Conservation (phyloP, 2,113 vertebrate species). For the Vombatus ursinus region DNA sequence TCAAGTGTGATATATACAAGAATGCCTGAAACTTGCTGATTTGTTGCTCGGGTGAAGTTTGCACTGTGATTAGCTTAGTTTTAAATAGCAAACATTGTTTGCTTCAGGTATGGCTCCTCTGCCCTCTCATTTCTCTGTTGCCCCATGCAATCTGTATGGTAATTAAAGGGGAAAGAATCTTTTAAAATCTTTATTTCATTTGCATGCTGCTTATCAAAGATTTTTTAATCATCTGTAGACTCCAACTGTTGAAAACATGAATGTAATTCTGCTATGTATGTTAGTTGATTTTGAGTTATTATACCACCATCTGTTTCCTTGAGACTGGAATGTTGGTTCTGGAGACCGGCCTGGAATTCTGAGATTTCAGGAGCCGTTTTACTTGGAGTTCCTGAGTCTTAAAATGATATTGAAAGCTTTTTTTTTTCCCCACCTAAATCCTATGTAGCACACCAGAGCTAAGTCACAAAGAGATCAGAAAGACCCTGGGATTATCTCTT, state of each 20-base stretch:
- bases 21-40: background rate
- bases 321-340: conserved; percentile 30
- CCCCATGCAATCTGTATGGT: background rate
- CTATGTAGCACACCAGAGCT: background rate
- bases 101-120: background rate
- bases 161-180: background rate
- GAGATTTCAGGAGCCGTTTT: conserved; percentile 25
- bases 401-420: background rate
- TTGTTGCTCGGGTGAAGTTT: background rate
- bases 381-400: background rate
- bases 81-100: background rate
- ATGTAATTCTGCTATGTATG: background rate
- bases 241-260: background rate
- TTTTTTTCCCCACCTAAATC: conserved; percentile 8
- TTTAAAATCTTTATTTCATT: conserved; percentile 20
- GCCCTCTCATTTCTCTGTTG: background rate
- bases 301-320: conserved; percentile 51
- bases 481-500: background rate
- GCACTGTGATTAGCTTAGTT: background rate
- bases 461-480: background rate
- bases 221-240: background rate
- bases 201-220: background rate
- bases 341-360: conserved; percentile 36
- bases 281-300: conserved; percentile 30
- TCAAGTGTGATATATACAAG: background rate